Conservation (phyloP, 1,140 invertebrate genomes). For the Bactericera cockerelli region DNA sequence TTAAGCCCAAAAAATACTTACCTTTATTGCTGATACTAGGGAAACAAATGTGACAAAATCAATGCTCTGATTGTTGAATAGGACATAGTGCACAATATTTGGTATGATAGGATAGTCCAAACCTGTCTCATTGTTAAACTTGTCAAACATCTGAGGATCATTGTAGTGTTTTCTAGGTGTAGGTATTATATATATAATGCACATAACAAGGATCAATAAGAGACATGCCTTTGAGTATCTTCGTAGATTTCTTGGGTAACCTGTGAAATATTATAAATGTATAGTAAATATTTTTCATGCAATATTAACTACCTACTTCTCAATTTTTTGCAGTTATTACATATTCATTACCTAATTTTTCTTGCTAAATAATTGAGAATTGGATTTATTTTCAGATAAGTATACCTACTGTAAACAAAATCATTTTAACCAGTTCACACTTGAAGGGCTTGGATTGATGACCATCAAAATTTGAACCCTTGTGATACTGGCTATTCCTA, state of each 20-base stretch:
- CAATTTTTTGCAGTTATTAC: too few relatives aligned
- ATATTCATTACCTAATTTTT: too few relatives aligned
- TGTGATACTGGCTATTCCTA: too few relatives aligned
- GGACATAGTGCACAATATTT: conserved; percentile 26
- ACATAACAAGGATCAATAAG: neutral
- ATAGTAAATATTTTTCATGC: too few relatives aligned
- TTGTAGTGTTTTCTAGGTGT: neutral
- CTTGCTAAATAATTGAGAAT: too few relatives aligned
- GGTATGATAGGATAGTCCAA: conserved; percentile 17
- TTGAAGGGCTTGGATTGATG: too few relatives aligned
- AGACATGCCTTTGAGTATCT: neutral
- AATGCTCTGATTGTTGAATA: conserved; percentile 20
- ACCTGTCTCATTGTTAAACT: neutral
- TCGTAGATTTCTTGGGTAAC: neutral
- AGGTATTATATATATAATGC: neutral
- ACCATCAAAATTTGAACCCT: too few relatives aligned
- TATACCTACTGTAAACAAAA: too few relatives aligned
- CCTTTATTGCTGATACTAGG: conserved; percentile 23
- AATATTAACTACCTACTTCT: too few relatives aligned
- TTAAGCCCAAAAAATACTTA: conserved; percentile 13
- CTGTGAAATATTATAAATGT: too few relatives aligned
- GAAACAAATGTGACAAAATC: conserved; percentile 24
- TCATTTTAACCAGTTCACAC: too few relatives aligned
- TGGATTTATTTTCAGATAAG: too few relatives aligned
- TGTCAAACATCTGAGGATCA: conserved; percentile 2